phyloP scores from a whole-genome alignment of 1,140 invertebrate species.

The Aphelinus atriplicis region DNA sequence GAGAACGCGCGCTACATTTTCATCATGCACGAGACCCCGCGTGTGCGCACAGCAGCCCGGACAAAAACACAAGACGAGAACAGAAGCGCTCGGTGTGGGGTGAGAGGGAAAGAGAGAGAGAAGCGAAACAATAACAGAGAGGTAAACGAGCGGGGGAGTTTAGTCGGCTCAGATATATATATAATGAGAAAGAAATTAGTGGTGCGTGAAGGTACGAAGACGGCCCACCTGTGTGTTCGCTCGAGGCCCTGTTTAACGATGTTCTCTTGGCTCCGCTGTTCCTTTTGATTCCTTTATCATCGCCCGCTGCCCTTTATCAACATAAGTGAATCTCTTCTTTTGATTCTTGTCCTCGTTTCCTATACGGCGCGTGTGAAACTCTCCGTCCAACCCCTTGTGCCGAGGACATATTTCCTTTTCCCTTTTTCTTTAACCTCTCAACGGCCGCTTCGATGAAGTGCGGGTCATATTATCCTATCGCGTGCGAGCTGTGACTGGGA shows the following conservation, averaged over 20 bases:
- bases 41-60: too few species aligned
- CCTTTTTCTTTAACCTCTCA: too few species aligned
- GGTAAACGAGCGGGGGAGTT: constrained; percentile 31
- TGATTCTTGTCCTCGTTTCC: background rate
- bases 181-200: constrained; percentile 62
- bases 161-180: constrained; percentile 40
- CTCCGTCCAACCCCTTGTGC: too few species aligned
- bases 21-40: too few species aligned
- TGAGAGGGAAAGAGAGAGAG: background rate
- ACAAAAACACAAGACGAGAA: constrained; percentile 24
- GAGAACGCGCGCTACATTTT: too few species aligned
- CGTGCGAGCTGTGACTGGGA: too few species aligned
- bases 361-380: too few species aligned
- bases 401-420: too few species aligned
- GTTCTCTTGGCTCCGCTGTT: background rate
- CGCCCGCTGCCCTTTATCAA: constrained; percentile 4
- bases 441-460: too few species aligned
- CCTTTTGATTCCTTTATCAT: constrained; percentile 28
- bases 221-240: constrained; percentile 56
- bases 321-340: constrained; percentile 11
- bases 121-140: constrained; percentile 21
- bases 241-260: background rate
- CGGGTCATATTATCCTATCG: too few species aligned
- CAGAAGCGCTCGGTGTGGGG: background rate
- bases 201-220: constrained; percentile 59